Conservation (phyloP, 2,888 invertebrate genomes). For the Proisotoma minuta region DNA sequence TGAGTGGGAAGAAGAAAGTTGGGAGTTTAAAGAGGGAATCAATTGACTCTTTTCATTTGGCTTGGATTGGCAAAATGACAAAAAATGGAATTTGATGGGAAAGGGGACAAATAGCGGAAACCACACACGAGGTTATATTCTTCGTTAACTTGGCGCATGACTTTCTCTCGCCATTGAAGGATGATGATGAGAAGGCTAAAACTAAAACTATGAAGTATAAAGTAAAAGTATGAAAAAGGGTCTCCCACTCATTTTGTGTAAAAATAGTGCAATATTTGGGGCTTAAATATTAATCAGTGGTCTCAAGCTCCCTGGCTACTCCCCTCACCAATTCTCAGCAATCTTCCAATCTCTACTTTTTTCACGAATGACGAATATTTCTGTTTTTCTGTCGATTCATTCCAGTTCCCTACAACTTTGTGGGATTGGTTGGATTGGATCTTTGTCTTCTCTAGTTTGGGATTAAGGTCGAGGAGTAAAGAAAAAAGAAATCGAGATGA, state of each 20-base stretch:
- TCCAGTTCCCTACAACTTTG: neutral
- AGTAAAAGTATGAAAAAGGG: neutral
- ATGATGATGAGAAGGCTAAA: slow-evolving; percentile 8
- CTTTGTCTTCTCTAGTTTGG: neutral
- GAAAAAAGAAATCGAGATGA: slow-evolving; percentile 21
- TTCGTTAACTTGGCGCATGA: slow-evolving; percentile 1
- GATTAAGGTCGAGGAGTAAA: neutral
- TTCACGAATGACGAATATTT: slow-evolving; percentile 7
- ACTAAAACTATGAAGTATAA: slow-evolving; percentile 7
- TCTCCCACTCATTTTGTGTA: neutral
- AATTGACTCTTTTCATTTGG: slow-evolving; percentile 44
- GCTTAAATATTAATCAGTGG: too few relatives aligned
- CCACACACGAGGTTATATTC: neutral
- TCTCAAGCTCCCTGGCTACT: neutral
- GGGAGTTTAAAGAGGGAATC: slow-evolving; percentile 42
- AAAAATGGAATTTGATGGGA: slow-evolving; percentile 36
- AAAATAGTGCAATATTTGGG: too few relatives aligned
- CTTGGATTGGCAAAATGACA: slow-evolving; percentile 45
- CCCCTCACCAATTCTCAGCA: slow-evolving; percentile 7
- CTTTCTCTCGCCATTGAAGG: slow-evolving; percentile 6
- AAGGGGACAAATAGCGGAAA: neutral
- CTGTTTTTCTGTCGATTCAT: slow-evolving; percentile 10
- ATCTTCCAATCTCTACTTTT: slow-evolving; percentile 5
- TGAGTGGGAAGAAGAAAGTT: slow-evolving; percentile 31
- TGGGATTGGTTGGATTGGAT: neutral